These are phyloP conservation scores for Helicoverpa assulta DNA, from an alignment of 2,888 invertebrate species.

Conservation along the genomic window DNA sequence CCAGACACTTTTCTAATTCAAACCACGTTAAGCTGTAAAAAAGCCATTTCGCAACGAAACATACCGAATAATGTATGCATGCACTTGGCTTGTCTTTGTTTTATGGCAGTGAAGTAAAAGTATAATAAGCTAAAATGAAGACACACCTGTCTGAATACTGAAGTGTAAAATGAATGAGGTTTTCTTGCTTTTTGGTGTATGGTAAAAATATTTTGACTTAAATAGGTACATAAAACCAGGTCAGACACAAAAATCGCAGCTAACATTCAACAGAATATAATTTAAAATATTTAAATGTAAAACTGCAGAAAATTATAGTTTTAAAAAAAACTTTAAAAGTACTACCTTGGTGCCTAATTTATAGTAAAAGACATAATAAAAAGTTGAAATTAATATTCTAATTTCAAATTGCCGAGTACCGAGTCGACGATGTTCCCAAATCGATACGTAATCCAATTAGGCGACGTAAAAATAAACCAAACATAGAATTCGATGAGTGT, in stretches of 20 bases:
- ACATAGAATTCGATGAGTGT: constrained; percentile 17
- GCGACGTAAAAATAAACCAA: constrained; percentile 36
- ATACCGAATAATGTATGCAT: constrained; percentile 22
- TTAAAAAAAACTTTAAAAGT: too few species aligned
- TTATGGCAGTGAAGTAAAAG: constrained; percentile 27
- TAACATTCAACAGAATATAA: too few species aligned
- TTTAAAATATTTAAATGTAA: too few species aligned
- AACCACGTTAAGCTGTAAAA: constrained; percentile 43
- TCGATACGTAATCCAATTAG: constrained; percentile 45
- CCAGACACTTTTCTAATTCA: constrained; percentile 20
- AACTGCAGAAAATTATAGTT: too few species aligned
- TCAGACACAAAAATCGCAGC: too few species aligned
- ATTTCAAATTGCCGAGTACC: constrained; percentile 18
- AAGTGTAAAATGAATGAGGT: constrained; percentile 43
- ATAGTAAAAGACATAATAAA: too few species aligned
- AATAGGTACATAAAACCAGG: not conserved
- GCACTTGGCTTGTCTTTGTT: constrained; percentile 35
- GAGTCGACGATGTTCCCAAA: constrained; percentile 16
- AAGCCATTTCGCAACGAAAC: constrained; percentile 29
- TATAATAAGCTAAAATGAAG: constrained; percentile 32
- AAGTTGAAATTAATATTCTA: constrained; percentile 8
- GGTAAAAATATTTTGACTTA: constrained; percentile 21
- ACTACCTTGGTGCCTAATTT: too few species aligned
- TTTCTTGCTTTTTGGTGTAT: constrained; percentile 22
- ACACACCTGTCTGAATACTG: constrained; percentile 14